Evolutionary conservation across 2,888 invertebrate genomes (phyloP), one percentile per base, ranked within the genome.

Genomic region (Proisotoma minuta): DNA sequence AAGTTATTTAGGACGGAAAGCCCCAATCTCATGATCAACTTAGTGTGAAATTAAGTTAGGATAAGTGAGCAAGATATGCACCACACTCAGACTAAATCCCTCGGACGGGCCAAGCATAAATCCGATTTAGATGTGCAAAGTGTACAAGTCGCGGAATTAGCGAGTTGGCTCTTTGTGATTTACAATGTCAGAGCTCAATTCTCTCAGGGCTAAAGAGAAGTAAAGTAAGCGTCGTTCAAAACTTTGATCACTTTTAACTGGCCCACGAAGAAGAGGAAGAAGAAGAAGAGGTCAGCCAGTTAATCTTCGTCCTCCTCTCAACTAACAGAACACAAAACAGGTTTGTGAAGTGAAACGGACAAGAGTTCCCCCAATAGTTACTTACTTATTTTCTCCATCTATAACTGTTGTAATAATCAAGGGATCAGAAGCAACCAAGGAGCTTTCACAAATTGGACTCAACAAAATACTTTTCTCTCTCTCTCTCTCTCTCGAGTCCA

Each of bases 41-140:
- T 69, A 67, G 63, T 69, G 69, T 69, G 69, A 69, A 69, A 69
- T 69, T 69, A 69, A 69, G 63, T 67, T 67, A 69, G 67, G 67
- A 67, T 62, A 61, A 50, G 59, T 54, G 15, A 20, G 20, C 18
- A 15, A 43, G 43, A 43, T 43, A 43, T 43, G 43, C 43, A 34
- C 20, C 18, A 43, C 43, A 4, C 18, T n/a, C 43, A 43, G 34
- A n/a, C 43, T 43, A 43, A n/a, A 15, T 43, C 4, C 15, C 15
- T 15, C 8, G 15, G 34, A 10, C 34, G 15, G 15, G 34, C 15
- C 34, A 34, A 34, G 34, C 18, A 69, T 69, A 69, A 69, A 69
- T 69, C 69, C 65, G 18, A 65, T 68, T 67, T 61, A 63, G 62
- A 65, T 62, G 59, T 67, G 64, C 60, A 62, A 65, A 59, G 62